phyloP scores from a whole-genome alignment of 2,888 invertebrate genomes.

The Plebejus melissa region DNA sequence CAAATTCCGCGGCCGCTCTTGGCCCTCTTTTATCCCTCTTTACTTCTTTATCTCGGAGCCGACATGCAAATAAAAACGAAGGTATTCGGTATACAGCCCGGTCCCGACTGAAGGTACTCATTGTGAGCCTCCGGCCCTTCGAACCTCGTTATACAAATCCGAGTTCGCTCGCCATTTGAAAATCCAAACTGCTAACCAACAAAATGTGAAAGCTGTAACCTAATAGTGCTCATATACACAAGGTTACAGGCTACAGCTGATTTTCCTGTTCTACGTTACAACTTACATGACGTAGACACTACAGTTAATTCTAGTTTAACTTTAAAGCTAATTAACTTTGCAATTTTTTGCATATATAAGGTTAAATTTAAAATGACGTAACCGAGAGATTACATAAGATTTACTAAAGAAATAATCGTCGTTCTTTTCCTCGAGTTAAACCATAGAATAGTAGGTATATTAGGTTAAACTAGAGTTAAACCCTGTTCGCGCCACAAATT shows the following conservation, averaged over 20 bases:
- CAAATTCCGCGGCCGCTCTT: conserved; percentile 75
- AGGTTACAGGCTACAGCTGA: conserved; percentile 41
- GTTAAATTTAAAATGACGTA: neutral
- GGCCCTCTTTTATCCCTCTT: conserved; percentile 66
- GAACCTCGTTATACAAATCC: conserved; percentile 46
- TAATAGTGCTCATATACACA: neutral
- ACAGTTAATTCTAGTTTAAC: neutral
- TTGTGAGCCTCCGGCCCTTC: conserved; percentile 63
- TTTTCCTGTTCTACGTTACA: conserved; percentile 44
- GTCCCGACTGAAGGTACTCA: conserved; percentile 61
- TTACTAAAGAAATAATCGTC: neutral
- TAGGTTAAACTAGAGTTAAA: neutral
- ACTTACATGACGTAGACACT: neutral
- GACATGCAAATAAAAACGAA: conserved; percentile 70
- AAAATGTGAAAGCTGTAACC: neutral
- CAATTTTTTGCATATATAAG: neutral
- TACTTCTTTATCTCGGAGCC: conserved; percentile 72
- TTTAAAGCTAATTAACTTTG: neutral
- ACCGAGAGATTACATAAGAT: neutral
- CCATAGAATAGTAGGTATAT: neutral
- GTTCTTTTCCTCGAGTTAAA: neutral
- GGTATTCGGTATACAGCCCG: conserved; percentile 68
- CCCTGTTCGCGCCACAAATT: neutral
- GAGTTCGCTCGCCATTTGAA: neutral
- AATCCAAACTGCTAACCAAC: neutral